Evolutionary conservation across 2,113 vertebrate species (phyloP).

Genomic region (Propithecus coquereli): DNA sequence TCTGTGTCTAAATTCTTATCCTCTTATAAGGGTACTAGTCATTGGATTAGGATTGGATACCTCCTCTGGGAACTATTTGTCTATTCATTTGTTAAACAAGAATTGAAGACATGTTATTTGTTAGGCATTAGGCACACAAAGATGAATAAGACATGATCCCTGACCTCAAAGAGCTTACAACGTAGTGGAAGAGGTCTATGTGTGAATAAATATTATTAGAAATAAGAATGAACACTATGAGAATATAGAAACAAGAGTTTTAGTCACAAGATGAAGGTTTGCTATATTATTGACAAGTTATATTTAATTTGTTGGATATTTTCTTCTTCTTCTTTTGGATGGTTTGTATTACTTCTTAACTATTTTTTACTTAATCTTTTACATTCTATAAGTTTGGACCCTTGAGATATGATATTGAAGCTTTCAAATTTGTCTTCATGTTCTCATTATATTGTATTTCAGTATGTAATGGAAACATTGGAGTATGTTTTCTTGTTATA

Average conservation of each 20-base stretch:
- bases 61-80: neutral
- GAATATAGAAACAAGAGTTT: neutral
- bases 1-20: neutral
- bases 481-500: neutral
- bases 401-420: neutral
- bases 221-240: neutral
- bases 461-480: neutral
- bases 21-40: neutral
- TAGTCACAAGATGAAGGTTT: neutral
- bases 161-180: neutral
- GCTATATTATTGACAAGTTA: neutral
- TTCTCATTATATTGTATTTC: neutral
- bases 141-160: neutral
- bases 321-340: neutral
- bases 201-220: neutral
- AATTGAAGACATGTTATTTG: neutral
- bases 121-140: neutral
- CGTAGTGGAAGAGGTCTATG: neutral
- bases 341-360: neutral
- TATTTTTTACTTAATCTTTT: constrained; percentile 21
- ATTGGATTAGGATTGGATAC: neutral
- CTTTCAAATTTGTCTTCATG: neutral
- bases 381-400: neutral
- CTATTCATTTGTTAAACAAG: neutral
- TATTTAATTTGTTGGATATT: neutral